Base-by-base conservation (phyloP, 2,797 vertebrate genomes). In the Eulemur rubriventer region DNA sequence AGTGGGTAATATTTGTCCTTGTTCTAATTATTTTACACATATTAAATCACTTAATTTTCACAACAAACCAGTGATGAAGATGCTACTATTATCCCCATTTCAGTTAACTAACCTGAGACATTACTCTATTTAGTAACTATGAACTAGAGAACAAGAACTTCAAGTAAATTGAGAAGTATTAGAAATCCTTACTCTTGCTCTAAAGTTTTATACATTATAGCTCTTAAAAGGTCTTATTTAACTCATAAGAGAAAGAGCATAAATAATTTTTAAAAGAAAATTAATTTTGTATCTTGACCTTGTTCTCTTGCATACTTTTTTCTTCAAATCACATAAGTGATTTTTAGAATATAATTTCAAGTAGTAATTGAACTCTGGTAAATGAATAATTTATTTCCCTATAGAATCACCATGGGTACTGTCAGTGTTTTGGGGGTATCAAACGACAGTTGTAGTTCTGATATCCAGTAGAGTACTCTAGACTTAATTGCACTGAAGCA, bases 301-400 rank as follows among this genome's bases (percentile, higher is more conserved):
- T 88, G 26, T 84, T 95, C 43, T 90, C 33, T 6, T 76, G 16
- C 35, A 89, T 65, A 13, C 46, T 41, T 61, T 91, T 95, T 59
- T 6, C 61, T 86, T 70, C 2, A 57, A 35, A 79, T 63, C 16
- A 52, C 61, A 13, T 79, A 72, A 35, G 38, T 92, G 67, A 82
- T 81, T 95, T 89, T 95, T 75, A 80, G 63, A 59, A 61, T 92
- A 91, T 91, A n/a, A 90, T 97, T 96, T 90, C 84, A 94, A 89
- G 48, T 92, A 35, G 59, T 89, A 86, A 92, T 97, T 30, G 83
- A 82, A 89, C 17, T 85, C 82, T 55, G 67, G 38, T 48, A 82
- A 89, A 65, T 87, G 33, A 92, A 93, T 88, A 65, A 46, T 78
- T 30, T 82, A 88, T 96, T 95, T 97, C 73, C 81, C 70, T 14